Evolutionary conservation across 1,140 invertebrate species (phyloP).

Genomic region (Micrasema longulum): DNA sequence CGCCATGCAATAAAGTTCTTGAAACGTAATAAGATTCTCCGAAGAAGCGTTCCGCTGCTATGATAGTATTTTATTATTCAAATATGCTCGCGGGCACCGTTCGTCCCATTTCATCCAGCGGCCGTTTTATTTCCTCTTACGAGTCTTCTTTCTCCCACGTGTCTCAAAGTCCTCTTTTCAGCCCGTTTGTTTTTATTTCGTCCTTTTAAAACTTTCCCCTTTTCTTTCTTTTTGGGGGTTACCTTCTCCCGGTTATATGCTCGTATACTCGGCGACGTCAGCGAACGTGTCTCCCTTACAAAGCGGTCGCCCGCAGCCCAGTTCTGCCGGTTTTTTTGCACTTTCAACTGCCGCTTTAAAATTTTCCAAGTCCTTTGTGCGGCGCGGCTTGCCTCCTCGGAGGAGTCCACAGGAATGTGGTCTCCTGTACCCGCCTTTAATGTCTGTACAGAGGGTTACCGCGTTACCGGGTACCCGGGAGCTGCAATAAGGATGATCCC

Average conservation of each 20-base stretch:
- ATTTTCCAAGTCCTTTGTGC: constrained; percentile 4
- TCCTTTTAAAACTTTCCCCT: not conserved
- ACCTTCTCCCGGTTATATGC: constrained; percentile 26
- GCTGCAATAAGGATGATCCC: not conserved
- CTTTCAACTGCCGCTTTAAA: constrained; percentile 26
- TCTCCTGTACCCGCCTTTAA: not conserved
- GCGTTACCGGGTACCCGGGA: not conserved
- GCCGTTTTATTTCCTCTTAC: constrained; percentile 25
- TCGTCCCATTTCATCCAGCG: not conserved
- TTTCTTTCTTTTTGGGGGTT: not conserved
- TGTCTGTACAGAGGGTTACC: not conserved
- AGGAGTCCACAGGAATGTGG: constrained; percentile 12
- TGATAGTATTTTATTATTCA: constrained; percentile 28
- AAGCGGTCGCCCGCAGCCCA: constrained; percentile 34
- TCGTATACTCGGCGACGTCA: constrained; percentile 18
- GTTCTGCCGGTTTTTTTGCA: not conserved
- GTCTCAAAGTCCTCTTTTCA: not conserved
- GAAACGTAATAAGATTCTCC: not conserved
- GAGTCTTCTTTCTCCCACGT: constrained; percentile 8
- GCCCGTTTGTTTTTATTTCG: constrained; percentile 23
- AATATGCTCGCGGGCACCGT: constrained; percentile 29
- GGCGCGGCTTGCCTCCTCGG: not conserved
- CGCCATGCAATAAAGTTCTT: constrained; percentile 5
- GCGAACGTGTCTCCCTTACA: constrained; percentile 16
- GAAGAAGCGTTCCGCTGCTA: not conserved